These are phyloP conservation scores for Delichon dasypus DNA, from an alignment of 2,797 vertebrate genomes.

Conservation along the genomic window DNA sequence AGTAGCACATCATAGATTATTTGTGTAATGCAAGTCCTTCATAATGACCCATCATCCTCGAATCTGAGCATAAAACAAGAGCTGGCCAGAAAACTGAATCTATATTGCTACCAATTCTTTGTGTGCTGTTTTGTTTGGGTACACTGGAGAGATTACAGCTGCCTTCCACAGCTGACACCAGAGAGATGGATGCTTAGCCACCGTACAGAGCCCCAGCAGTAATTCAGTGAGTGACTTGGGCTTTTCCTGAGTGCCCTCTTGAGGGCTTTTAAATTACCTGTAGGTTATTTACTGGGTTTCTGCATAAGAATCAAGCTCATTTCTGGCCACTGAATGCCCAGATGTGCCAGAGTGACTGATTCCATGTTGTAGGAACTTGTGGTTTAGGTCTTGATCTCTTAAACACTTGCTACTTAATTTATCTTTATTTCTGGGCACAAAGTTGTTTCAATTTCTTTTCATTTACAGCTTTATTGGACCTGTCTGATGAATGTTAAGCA, in stretches of 20 bases:
- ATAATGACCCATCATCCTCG: background rate
- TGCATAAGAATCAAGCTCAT: background rate
- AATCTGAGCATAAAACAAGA: background rate
- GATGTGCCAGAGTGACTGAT: slow-evolving; percentile 22
- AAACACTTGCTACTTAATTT: slow-evolving; percentile 25
- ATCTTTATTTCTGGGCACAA: background rate
- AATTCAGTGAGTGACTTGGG: background rate
- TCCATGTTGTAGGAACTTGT: background rate
- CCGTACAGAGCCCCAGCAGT: background rate
- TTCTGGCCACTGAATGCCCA: background rate
- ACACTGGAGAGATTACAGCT: background rate
- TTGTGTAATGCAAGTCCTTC: background rate
- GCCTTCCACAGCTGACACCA: background rate
- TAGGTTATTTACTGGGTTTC: slow-evolving; percentile 18
- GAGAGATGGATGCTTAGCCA: slow-evolving; percentile 1
- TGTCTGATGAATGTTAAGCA: background rate
- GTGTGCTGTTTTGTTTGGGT: background rate
- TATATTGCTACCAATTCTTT: background rate
- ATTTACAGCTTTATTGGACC: background rate
- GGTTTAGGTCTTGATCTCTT: slow-evolving; percentile 21
- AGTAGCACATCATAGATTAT: background rate
- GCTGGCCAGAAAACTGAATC: background rate
- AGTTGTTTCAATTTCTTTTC: background rate
- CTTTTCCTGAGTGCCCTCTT: slow-evolving; percentile 12
- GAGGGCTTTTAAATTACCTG: slow-evolving; percentile 26